Conservation (phyloP, 2,888 invertebrate species). For the Tetheella fluctuosa region DNA sequence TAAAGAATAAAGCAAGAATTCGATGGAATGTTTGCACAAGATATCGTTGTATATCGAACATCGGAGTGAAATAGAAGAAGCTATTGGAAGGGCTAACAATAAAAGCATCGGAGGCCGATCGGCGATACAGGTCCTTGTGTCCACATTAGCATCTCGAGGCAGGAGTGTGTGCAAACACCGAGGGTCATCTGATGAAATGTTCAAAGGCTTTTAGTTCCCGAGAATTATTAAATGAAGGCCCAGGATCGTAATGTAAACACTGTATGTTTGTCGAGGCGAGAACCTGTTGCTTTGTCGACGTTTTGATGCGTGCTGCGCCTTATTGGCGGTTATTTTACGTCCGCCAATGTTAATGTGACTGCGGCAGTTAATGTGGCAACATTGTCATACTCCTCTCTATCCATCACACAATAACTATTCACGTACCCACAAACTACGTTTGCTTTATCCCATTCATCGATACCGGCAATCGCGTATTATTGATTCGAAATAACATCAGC, state of each 20-base stretch:
- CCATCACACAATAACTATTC: constrained; percentile 34
- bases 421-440: constrained; percentile 37
- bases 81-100: constrained; percentile 75
- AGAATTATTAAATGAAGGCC: constrained; percentile 84
- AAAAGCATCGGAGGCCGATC: constrained; percentile 78
- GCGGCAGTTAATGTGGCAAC: constrained; percentile 71
- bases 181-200: constrained; percentile 85
- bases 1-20: constrained; percentile 27
- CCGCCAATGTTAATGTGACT: constrained; percentile 78
- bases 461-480: background rate
- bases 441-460: constrained; percentile 30
- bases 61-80: constrained; percentile 74
- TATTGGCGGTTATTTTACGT: constrained; percentile 83
- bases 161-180: constrained; percentile 83
- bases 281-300: constrained; percentile 82
- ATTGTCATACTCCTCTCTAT: constrained; percentile 56
- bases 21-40: constrained; percentile 63
- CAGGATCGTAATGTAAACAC: constrained; percentile 84
- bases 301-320: constrained; percentile 77
- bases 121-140: constrained; percentile 83
- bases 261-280: constrained; percentile 75
- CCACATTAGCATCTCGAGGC: constrained; percentile 83
- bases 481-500: background rate
- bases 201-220: constrained; percentile 85
- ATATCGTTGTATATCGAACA: constrained; percentile 68